Conservation (phyloP, 1,140 invertebrate species). For the Phortica variegata region DNA sequence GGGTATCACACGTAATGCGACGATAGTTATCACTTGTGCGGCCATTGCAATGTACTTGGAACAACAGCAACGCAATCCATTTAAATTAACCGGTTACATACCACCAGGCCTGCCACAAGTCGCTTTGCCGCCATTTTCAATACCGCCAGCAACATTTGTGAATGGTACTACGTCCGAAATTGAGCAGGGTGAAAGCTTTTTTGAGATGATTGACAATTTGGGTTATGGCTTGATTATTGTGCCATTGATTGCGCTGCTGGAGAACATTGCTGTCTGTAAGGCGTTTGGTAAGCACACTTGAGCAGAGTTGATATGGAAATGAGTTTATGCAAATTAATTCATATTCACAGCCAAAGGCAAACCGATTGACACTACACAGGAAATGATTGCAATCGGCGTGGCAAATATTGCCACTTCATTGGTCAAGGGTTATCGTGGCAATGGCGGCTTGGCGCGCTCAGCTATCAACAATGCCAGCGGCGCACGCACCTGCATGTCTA, state of each 20-base stretch:
- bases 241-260: conserved; percentile 77
- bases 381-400: conserved; percentile 78
- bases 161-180: conserved; percentile 25
- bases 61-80: conserved; percentile 26
- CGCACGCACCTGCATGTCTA: conserved; percentile 82
- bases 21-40: conserved; percentile 73
- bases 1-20: conserved; percentile 73
- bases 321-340: not conserved
- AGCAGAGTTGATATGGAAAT: no score
- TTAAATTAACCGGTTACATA: conserved; percentile 60
- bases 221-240: conserved; percentile 77
- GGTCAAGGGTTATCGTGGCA: conserved; percentile 80
- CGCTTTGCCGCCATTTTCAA: conserved; percentile 67
- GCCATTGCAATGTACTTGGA: conserved; percentile 64
- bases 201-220: conserved; percentile 71
- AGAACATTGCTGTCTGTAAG: conserved; percentile 84
- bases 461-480: conserved; percentile 90
- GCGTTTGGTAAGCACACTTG: conserved; percentile 59
- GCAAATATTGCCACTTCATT: conserved; percentile 88
- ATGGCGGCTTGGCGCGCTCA: conserved; percentile 78
- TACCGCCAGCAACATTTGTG: conserved; percentile 62
- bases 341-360: conserved; percentile 66
- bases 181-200: conserved; percentile 57
- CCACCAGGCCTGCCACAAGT: conserved; percentile 70
- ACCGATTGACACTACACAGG: conserved; percentile 80